Base-by-base conservation (phyloP, 2,888 invertebrate species). In the Agrilus mali region DNA sequence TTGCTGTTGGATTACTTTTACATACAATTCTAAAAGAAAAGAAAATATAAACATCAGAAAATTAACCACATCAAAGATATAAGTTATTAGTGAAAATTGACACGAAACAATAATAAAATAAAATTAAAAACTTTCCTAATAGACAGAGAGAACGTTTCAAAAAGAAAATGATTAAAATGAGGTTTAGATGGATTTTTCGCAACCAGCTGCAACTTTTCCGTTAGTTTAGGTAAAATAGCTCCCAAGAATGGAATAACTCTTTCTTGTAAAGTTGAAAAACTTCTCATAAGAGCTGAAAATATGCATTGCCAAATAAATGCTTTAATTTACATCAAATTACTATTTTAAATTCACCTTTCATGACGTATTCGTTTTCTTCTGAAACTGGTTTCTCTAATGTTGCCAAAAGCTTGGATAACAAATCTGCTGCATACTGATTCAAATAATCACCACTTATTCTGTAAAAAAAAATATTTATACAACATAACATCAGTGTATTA, bases 101-200 rank as follows among this genome's bases (percentile, higher is more conserved):
- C 7, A 7, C 17, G 3, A 36, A 37, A 38, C 2, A 12, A 17
- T 14, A 38, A 10, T 4, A 36, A 2, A 13, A 10, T 22, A 6
- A 7, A 27, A 37, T 13, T n/a, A 36, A 14, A 16, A 31, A 71
- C 77, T 73, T 62, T 86, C 85, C 80, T 82, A n/a, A 90, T 83
- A 4, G 85, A 79, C 36, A 98, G 70, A 20, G 94, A 88, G 34
- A 98, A 71, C 0, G 90, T 87, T 71, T 99, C 98, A 63, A 99
- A 98, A 33, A 99, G 73, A 67, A 88, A 98, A 65, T 99, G 98
- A 71, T 97, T 97, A 71, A 97, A 97, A 64, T 95, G 89, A 0
- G 98, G 97, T 57, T 93, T 88, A 56, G 88, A 89, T 0, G 97
- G 90, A 71, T 96, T 97, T 70, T 88, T 88, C 42, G 93, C 79